These are phyloP conservation scores for Dusona sp. DNA, from an alignment of 2,888 invertebrate genomes.

Conservation along the genomic window DNA sequence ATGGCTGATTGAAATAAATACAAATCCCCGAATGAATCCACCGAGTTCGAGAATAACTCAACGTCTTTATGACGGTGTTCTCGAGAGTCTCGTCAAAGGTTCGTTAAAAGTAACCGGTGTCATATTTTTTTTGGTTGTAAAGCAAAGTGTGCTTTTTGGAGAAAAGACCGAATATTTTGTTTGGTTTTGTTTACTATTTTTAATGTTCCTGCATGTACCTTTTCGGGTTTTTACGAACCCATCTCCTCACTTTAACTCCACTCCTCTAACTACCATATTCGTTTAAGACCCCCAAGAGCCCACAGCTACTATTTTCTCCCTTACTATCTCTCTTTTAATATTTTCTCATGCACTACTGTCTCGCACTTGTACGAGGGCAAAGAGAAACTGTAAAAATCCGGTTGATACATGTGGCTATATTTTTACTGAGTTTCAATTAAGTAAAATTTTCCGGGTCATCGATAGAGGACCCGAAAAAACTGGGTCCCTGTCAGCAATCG, in stretches of 20 bases:
- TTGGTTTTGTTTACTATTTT: background rate
- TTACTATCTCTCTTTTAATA: background rate
- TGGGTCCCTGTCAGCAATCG: no score
- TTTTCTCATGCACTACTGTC: background rate
- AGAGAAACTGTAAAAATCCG: background rate
- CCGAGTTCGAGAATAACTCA: slow-evolving; percentile 93
- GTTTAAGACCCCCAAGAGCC: background rate
- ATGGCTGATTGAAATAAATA: slow-evolving; percentile 97
- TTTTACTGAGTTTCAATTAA: no score
- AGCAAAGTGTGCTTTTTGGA: background rate
- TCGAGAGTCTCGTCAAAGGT: slow-evolving; percentile 96
- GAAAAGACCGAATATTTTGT: background rate
- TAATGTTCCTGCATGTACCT: background rate
- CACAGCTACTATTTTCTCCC: background rate
- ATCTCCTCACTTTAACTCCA: background rate
- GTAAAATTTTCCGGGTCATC: no score
- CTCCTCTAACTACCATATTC: slow-evolving; percentile 2
- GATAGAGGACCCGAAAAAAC: no score
- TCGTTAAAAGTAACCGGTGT: slow-evolving; percentile 51
- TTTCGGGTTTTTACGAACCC: background rate
- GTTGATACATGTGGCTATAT: no score
- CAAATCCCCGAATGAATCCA: slow-evolving; percentile 92
- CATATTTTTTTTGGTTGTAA: background rate
- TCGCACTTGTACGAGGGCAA: background rate
- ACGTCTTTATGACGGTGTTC: slow-evolving; percentile 91